phyloP scores from a whole-genome alignment of 2,888 invertebrate species.

The Eurois occulta region DNA sequence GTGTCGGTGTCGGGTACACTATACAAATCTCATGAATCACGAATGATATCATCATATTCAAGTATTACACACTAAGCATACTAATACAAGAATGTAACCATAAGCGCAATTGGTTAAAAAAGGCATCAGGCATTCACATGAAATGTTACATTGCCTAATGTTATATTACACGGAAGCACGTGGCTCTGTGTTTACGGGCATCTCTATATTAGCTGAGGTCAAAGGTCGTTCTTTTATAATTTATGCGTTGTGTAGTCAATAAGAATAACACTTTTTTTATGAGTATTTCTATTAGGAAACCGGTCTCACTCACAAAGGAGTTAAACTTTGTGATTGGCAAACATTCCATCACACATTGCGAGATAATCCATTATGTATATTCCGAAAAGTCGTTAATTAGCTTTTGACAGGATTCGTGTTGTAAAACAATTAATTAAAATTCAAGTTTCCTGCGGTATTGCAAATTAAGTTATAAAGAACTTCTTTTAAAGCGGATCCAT shows the following conservation, averaged over 20 bases:
- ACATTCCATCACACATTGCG: conserved; percentile 31
- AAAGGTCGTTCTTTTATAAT: conserved; percentile 38
- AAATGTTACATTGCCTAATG: conserved; percentile 38
- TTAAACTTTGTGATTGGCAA: conserved; percentile 38
- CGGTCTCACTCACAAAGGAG: conserved; percentile 21
- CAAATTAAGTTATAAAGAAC: background rate
- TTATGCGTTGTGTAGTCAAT: conserved; percentile 9
- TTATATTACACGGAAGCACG: conserved; percentile 20
- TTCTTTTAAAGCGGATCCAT: background rate
- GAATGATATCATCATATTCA: conserved; percentile 77
- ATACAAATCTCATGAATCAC: conserved; percentile 78
- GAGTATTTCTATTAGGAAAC: conserved; percentile 29
- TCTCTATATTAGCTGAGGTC: conserved; percentile 22
- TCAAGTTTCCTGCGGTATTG: conserved; percentile 28
- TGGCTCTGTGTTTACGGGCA: conserved; percentile 17
- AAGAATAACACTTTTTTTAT: conserved; percentile 7
- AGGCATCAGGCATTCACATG: conserved; percentile 35
- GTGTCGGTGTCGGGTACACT: conserved; percentile 20
- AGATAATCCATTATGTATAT: conserved; percentile 38
- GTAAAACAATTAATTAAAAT: conserved; percentile 33
- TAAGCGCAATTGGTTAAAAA: conserved; percentile 46
- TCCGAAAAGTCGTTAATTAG: conserved; percentile 27
- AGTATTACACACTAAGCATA: conserved; percentile 65
- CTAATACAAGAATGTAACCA: conserved; percentile 61
- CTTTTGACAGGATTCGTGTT: conserved; percentile 30